Conservation (phyloP, 2,797 vertebrate genomes). For the Odontamblyopus rebecca region DNA sequence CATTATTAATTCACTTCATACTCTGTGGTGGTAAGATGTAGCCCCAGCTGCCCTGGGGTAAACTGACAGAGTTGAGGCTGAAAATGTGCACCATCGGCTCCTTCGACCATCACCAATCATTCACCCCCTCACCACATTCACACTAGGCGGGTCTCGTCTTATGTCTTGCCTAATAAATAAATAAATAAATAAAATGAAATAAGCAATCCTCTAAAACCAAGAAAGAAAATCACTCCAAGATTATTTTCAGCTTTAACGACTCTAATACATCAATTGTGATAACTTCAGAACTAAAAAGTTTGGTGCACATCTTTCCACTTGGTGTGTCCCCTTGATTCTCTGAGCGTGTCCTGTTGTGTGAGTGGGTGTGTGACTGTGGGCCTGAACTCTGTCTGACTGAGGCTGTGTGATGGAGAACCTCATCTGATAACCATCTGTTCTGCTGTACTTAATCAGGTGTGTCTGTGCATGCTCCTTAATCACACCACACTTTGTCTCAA, state of each 20-base stretch:
- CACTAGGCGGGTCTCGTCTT: no score
- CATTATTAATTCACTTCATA: no score
- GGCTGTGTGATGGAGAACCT: slow-evolving; percentile 67
- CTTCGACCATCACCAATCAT: no score
- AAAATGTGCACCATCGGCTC: no score
- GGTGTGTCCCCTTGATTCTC: slow-evolving; percentile 29
- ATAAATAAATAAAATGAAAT: no score
- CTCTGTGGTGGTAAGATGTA: no score
- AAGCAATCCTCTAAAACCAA: neutral
- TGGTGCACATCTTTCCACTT: neutral
- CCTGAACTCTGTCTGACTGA: slow-evolving; percentile 56
- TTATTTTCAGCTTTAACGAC: neutral
- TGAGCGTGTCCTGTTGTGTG: slow-evolving; percentile 19
- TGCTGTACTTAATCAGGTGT: slow-evolving; percentile 64
- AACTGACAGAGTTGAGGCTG: no score
- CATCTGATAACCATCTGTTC: slow-evolving; percentile 73
- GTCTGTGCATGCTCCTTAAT: slow-evolving; percentile 62
- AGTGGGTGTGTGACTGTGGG: slow-evolving; percentile 17
- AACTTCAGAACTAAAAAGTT: neutral
- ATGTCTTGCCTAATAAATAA: no score
- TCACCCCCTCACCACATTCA: no score
- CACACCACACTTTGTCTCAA: slow-evolving; percentile 46
- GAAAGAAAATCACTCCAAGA: neutral
- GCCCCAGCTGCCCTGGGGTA: no score
- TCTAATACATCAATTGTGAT: no score